phyloP scores from a whole-genome alignment of 2,797 vertebrate genomes.

The Pteronotus mesoamericanus region DNA sequence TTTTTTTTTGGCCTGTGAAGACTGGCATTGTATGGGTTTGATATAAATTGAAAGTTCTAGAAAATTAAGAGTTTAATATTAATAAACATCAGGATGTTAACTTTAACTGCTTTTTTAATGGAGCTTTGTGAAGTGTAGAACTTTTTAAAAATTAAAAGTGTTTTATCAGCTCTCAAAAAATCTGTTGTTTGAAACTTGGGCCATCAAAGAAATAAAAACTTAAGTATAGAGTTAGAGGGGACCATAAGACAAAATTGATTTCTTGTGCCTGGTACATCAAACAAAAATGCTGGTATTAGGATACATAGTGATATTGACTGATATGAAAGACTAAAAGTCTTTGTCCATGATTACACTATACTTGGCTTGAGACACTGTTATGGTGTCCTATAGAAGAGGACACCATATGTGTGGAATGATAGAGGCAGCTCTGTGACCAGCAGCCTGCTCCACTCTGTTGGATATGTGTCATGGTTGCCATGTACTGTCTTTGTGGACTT shows the following conservation, averaged over 20 bases:
- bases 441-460: background rate
- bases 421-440: background rate
- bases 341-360: background rate
- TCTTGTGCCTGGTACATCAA: background rate
- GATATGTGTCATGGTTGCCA: background rate
- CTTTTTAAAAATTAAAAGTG: conserved; percentile 1
- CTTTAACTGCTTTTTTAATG: conserved; percentile 23
- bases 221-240: conserved; percentile 4
- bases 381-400: background rate
- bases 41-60: conserved; percentile 34
- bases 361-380: background rate
- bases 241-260: background rate
- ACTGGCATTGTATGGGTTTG: conserved; percentile 33
- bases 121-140: conserved; percentile 29
- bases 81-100: conserved; percentile 36
- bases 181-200: background rate
- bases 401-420: background rate
- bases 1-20: conserved; percentile 35
- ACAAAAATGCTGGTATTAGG: background rate
- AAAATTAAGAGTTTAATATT: conserved; percentile 29
- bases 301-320: background rate
- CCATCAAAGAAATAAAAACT: conserved; percentile 3
- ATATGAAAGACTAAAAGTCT: background rate
- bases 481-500: background rate
- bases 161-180: conserved; percentile 35